These are phyloP conservation scores for Acanthis flammea DNA, from an alignment of 2,797 vertebrate species.

Conservation along the genomic window DNA sequence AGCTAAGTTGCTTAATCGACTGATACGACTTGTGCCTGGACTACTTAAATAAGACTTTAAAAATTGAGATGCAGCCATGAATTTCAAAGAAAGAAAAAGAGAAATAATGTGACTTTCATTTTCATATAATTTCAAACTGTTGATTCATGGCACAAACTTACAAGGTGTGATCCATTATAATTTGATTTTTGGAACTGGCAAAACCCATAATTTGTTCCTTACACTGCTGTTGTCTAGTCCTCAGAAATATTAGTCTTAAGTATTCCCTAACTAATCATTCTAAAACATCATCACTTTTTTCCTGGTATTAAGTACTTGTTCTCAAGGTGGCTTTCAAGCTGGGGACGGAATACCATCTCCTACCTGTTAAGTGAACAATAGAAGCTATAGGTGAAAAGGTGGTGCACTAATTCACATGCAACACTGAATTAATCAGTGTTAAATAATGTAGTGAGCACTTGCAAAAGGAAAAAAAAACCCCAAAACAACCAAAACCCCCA, in stretches of 20 bases:
- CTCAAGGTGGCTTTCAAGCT: background rate
- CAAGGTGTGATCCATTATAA: background rate
- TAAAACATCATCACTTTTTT: background rate
- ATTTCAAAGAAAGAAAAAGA: background rate
- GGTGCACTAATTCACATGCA: accelerated
- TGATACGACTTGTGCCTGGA: background rate
- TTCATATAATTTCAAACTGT: background rate
- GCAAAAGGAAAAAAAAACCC: background rate
- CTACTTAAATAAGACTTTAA: background rate
- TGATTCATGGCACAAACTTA: background rate
- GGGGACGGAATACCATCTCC: background rate
- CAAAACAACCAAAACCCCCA: too few relatives aligned
- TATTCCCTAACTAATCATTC: background rate
- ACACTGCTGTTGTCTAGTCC: background rate
- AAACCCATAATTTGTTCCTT: background rate
- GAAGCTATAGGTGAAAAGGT: background rate
- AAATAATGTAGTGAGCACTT: background rate
- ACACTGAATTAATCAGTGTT: background rate
- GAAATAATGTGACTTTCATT: background rate
- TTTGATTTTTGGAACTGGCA: background rate
- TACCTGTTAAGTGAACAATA: background rate
- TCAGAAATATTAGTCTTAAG: background rate
- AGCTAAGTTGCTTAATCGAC: background rate
- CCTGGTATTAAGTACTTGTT: background rate
- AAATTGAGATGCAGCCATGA: background rate